These are phyloP conservation scores for Redunca redunca DNA, from an alignment of 2,113 vertebrate genomes.

Conservation along the genomic window DNA sequence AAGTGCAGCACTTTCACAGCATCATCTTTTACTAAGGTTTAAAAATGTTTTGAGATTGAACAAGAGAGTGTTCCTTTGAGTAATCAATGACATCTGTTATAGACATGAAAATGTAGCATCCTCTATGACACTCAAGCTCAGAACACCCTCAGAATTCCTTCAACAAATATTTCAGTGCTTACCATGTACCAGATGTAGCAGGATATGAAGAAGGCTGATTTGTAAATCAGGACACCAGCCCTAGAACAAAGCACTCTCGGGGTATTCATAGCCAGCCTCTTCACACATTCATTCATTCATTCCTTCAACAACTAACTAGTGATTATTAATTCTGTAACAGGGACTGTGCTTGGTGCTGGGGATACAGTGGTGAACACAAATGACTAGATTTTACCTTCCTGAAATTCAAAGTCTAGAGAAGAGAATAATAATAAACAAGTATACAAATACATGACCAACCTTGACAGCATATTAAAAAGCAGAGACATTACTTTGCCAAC, in stretches of 20 bases:
- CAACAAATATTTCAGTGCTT: not conserved
- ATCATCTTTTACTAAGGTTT: not conserved
- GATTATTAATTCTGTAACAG: not conserved
- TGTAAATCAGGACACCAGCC: not conserved
- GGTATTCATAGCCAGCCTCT: not conserved
- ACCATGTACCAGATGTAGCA: not conserved
- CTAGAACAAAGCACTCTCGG: not conserved
- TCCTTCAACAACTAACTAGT: not conserved
- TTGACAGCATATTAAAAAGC: not conserved
- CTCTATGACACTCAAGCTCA: not conserved
- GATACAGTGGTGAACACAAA: not conserved
- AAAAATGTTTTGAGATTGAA: not conserved
- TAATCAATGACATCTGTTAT: not conserved
- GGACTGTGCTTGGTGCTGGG: not conserved
- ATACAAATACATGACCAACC: not conserved
- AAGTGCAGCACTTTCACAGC: not conserved
- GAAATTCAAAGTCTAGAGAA: not conserved
- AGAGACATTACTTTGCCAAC: not conserved
- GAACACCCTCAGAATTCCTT: not conserved
- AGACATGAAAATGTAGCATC: not conserved
- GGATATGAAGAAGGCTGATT: not conserved
- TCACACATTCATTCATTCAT: not conserved
- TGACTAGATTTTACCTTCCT: not conserved
- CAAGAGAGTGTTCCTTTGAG: not conserved
- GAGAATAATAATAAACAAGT: not conserved